Percentiles rank a stretch among this genome's conserved stretches.
Evolutionary conservation across 2,113 vertebrate species (phyloP).

Genomic region (Ciconia stormi): DNA sequence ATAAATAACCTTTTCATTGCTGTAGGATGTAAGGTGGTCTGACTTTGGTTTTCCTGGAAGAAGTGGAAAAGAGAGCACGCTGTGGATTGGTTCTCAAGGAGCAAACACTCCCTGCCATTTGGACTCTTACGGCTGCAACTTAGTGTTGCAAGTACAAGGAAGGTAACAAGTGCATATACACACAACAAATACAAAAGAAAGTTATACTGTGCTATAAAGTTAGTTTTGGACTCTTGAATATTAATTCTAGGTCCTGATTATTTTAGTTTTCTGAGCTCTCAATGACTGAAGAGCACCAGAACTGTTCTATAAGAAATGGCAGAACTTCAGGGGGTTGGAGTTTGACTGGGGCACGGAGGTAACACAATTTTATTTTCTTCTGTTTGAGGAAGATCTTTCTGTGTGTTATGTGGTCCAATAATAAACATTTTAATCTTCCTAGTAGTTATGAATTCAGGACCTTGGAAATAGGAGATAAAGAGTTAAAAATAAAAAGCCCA

Average conservation of each 20-base stretch:
- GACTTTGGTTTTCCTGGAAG: constrained; percentile 93
- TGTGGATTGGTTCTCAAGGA: constrained; percentile 91
- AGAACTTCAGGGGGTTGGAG: neutral
- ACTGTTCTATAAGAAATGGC: neutral
- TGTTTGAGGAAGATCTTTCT: neutral
- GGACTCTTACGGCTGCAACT: constrained; percentile 93
- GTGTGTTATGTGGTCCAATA: neutral
- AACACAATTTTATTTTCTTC: neutral
- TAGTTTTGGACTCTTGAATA: neutral
- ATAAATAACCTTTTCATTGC: constrained; percentile 14
- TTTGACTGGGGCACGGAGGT: neutral
- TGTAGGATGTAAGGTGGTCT: constrained; percentile 88
- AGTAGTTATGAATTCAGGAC: neutral
- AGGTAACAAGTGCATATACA: constrained; percentile 75
- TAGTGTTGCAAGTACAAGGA: constrained; percentile 94
- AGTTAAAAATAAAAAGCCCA: neutral
- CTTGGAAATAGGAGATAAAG: neutral
- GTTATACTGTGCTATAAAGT: neutral
- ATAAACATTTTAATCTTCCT: neutral
- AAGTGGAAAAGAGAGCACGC: constrained; percentile 86
- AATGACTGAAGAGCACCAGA: neutral
- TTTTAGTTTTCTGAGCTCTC: neutral
- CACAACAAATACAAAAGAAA: neutral
- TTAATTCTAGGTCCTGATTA: neutral
- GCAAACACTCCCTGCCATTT: constrained; percentile 95